Conservation (phyloP, 1,140 invertebrate genomes). For the Apis cerana region DNA sequence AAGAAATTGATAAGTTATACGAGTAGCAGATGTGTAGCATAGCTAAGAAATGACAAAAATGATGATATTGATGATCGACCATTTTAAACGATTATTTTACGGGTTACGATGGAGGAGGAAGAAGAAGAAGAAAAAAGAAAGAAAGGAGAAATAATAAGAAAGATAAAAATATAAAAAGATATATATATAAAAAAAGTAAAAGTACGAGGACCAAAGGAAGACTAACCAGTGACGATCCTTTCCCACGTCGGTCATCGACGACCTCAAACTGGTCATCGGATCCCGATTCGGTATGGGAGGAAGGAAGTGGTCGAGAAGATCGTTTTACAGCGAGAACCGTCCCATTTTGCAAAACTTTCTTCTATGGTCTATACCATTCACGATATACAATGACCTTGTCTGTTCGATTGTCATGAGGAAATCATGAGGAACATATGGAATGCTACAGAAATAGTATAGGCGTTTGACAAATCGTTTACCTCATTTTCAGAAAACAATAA, state of each 20-base stretch:
- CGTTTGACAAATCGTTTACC: constrained; percentile 4
- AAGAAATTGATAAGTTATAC: constrained; percentile 61
- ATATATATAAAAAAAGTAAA: constrained; percentile 33
- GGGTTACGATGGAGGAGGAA: neutral
- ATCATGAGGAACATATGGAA: constrained; percentile 6
- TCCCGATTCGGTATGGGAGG: constrained; percentile 71
- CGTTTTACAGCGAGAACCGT: constrained; percentile 75
- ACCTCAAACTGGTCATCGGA: constrained; percentile 81
- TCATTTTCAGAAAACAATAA: too few species aligned
- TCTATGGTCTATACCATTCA: constrained; percentile 42
- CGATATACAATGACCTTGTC: constrained; percentile 14
- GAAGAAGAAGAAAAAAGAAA: constrained; percentile 31
- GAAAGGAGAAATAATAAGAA: constrained; percentile 54
- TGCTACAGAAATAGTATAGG: neutral
- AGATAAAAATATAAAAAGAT: constrained; percentile 35
- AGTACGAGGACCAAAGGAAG: constrained; percentile 45
- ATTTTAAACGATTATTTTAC: neutral
- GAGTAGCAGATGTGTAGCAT: constrained; percentile 14
- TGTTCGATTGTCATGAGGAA: neutral
- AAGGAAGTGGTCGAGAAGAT: constrained; percentile 80
- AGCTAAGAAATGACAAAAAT: constrained; percentile 29
- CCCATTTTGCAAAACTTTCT: constrained; percentile 72
- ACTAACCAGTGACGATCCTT: constrained; percentile 74
- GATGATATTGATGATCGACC: neutral
- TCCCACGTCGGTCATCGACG: constrained; percentile 80